These are phyloP conservation scores for Antheraea mylitta DNA, from an alignment of 1,140 invertebrate species.

Conservation along the genomic window DNA sequence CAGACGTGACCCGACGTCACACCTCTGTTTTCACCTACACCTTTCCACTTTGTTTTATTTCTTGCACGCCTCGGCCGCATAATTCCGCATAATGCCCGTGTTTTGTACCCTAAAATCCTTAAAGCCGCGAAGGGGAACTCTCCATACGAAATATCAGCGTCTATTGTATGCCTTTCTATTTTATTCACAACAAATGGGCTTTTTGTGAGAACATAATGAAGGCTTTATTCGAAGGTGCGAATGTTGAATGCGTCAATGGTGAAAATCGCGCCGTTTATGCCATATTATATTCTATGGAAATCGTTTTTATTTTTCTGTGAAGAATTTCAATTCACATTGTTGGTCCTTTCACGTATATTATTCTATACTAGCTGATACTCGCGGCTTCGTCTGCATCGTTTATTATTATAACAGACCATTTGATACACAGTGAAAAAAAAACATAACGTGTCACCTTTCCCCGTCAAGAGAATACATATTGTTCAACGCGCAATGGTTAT, in stretches of 20 bases:
- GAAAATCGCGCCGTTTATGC: constrained; percentile 45
- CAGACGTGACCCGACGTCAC: constrained; percentile 8
- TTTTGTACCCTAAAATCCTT: constrained; percentile 60
- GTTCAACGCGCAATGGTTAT: too few relatives aligned
- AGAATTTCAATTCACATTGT: neutral
- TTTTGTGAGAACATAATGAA: constrained; percentile 72
- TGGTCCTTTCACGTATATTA: neutral
- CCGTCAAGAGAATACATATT: too few relatives aligned
- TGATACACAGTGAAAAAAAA: too few relatives aligned
- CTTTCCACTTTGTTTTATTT: constrained; percentile 71
- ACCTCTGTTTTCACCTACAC: constrained; percentile 61
- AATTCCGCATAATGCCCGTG: constrained; percentile 64
- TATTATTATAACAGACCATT: too few relatives aligned
- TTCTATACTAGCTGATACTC: too few relatives aligned
- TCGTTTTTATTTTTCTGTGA: constrained; percentile 10
- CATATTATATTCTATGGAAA: constrained; percentile 29
- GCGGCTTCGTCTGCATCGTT: too few relatives aligned
- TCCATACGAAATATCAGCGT: constrained; percentile 66
- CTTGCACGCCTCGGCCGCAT: constrained; percentile 63
- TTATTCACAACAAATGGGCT: constrained; percentile 59
- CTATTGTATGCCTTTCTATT: constrained; percentile 63
- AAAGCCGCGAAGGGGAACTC: constrained; percentile 54
- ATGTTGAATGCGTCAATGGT: constrained; percentile 48
- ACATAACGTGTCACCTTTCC: too few relatives aligned
- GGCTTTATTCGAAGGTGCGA: constrained; percentile 71